A percentile compares a stretch with the other conserved stretches of the same genome.
These are phyloP conservation scores for Spongilla lacustris DNA, from an alignment of 37 sponge, comb jelly and placozoan species.

Conservation along the genomic window DNA sequence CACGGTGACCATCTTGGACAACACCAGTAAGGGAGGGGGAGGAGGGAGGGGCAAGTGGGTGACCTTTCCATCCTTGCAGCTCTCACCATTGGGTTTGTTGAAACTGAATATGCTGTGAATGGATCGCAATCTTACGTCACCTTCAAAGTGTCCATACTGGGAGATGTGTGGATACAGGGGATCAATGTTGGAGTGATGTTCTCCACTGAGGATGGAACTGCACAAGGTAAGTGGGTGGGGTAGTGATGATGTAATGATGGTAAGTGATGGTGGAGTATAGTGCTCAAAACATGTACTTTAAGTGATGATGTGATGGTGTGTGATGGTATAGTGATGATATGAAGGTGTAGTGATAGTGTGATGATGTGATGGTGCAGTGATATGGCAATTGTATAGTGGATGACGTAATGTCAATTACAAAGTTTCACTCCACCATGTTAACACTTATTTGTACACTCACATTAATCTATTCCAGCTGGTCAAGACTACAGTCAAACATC, in stretches of 20 bases:
- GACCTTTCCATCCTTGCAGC: background rate
- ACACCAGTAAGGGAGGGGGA: background rate
- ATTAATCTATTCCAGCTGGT: background rate
- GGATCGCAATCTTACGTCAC: background rate
- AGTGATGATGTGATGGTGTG: too few species aligned
- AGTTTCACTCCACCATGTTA: background rate
- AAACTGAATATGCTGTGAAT: background rate
- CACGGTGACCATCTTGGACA: background rate
- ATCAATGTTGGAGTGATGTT: constrained; percentile 7
- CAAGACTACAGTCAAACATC: background rate
- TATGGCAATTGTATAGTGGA: too few species aligned
- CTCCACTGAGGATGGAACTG: constrained; percentile 47
- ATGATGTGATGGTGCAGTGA: too few species aligned
- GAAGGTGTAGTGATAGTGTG: too few species aligned
- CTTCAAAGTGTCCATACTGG: background rate
- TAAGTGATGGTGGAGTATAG: background rate
- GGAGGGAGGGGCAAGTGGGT: background rate
- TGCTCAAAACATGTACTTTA: background rate
- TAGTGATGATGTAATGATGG: background rate
- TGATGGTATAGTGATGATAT: too few species aligned
- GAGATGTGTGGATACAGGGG: background rate
- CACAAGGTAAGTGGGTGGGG: constrained; percentile 22
- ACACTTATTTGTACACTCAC: background rate
- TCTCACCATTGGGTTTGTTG: background rate
- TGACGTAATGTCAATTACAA: too few species aligned